Base-by-base conservation (phyloP, 2,797 vertebrate species). In the Halcyon leucocephala region DNA sequence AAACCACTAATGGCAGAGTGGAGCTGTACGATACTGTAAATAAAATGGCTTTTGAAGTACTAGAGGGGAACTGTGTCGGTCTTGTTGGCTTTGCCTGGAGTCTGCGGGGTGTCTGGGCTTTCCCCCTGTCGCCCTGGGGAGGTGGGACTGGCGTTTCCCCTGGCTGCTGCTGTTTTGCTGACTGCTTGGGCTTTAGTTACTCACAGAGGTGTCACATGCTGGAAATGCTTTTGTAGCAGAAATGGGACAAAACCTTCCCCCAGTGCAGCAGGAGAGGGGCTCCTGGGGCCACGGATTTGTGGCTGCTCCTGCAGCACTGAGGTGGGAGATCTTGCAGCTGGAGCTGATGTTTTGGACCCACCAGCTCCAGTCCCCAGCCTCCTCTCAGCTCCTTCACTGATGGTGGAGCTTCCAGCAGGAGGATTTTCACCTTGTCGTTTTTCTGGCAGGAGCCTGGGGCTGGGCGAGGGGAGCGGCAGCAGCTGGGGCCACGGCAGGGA, bases 11-110 rank as follows among this genome's bases (percentile, higher is more conserved):
- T 12, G 4, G 0, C 0, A 31, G 77, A 22, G 29, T 51, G 41
- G 49, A 42, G 7, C 3, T 96, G 92, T 94, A 95, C 0, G 5
- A 61, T 93, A 82, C n/a, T 97, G 96, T 97, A 97, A 96, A 97
- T 96, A 97, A 95, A 97, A 65, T 2, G 20, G 0, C 64, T 89
- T 97, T 97, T 86, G 88, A 84, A 79, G 72, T 79, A 95, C 0
- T 0, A 33, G 14, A 7, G 39, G 37, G 37, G 37, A 55, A 17
- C 46, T 0, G 0, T 9, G 15, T 83, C 54, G 22, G 67, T 55
- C 44, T 60, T 1, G 0, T 46, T 7, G 4, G 14, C 44, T 90
- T 66, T 48, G 3, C 37, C 31, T 0, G 0, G 26, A 22, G 19
- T 6, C 25, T 52, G 33, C 0, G 15, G 16, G 8, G 4, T 12